Conservation (phyloP, 2,888 invertebrate genomes). For the Malthinus seriepunctatus region DNA sequence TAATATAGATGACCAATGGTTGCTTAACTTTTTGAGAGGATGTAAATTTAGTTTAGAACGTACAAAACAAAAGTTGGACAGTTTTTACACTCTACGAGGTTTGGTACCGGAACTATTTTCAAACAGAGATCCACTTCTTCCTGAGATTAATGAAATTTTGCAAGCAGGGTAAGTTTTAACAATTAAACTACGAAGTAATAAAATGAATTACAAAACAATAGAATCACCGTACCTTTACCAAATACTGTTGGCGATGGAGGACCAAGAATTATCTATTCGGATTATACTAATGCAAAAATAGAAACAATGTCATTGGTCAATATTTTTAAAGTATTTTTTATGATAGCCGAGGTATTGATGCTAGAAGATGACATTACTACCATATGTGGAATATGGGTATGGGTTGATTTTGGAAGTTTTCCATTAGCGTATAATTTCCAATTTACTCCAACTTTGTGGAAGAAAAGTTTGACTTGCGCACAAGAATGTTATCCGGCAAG, state of each 20-base stretch:
- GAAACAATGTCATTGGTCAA: background rate
- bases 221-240: background rate
- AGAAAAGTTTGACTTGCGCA: slow-evolving; percentile 53
- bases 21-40: slow-evolving; percentile 59
- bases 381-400: slow-evolving; percentile 57
- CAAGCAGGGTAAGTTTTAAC: too few relatives aligned
- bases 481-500: slow-evolving; percentile 65
- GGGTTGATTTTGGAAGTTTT: slow-evolving; percentile 60
- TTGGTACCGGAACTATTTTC: slow-evolving; percentile 63
- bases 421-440: slow-evolving; percentile 55
- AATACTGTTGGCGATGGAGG: background rate
- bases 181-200: too few relatives aligned
- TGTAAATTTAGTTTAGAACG: slow-evolving; percentile 61
- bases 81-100: slow-evolving; percentile 62
- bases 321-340: slow-evolving; percentile 40
- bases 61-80: slow-evolving; percentile 60
- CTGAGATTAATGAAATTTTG: slow-evolving; percentile 44
- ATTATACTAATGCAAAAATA: background rate
- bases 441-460: slow-evolving; percentile 61
- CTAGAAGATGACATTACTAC: slow-evolving; percentile 64
- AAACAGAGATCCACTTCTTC: slow-evolving; percentile 54
- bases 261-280: background rate
- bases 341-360: slow-evolving; percentile 61
- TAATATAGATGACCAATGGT: slow-evolving; percentile 58
- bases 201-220: background rate